A percentile compares a stretch with the other conserved stretches of the same genome.
These are phyloP conservation scores for Brevimyrus niger DNA, from an alignment of 2,113 vertebrate species.

Conservation along the genomic window DNA sequence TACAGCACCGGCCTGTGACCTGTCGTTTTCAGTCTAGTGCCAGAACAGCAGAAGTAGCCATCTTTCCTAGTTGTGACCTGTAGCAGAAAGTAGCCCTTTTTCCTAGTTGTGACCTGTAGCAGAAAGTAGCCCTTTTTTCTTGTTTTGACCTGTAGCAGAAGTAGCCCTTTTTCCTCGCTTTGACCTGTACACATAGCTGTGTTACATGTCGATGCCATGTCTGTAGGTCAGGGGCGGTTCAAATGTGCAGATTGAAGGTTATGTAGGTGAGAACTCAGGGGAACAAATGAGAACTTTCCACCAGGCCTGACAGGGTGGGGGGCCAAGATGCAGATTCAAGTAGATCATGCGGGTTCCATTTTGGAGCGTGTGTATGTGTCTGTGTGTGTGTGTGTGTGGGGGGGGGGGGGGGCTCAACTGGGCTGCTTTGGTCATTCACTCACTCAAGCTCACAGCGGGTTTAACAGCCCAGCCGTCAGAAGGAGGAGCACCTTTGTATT, in stretches of 20 bases:
- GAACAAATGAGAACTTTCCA: conserved; percentile 1
- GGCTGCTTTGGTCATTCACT: not conserved
- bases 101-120: not conserved
- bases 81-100: not conserved
- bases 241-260: conserved; percentile 14
- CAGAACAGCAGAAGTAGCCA: not conserved
- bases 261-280: not conserved
- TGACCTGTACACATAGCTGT: conserved; percentile 2
- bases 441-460: not conserved
- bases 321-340: not conserved
- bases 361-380: not conserved
- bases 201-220: conserved; percentile 27
- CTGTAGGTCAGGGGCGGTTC: conserved; percentile 6
- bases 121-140: not conserved
- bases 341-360: not conserved
- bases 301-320: conserved; percentile 16
- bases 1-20: conserved; percentile 16
- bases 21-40: not conserved
- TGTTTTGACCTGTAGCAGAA: not conserved
- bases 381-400: not conserved
- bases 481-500: not conserved
- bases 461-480: not conserved
- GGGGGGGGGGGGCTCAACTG: not conserved
- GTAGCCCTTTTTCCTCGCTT: not conserved
- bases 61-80: not conserved